Base-by-base conservation (phyloP, 2,797 vertebrate species). In the Diglossa cyanea region DNA sequence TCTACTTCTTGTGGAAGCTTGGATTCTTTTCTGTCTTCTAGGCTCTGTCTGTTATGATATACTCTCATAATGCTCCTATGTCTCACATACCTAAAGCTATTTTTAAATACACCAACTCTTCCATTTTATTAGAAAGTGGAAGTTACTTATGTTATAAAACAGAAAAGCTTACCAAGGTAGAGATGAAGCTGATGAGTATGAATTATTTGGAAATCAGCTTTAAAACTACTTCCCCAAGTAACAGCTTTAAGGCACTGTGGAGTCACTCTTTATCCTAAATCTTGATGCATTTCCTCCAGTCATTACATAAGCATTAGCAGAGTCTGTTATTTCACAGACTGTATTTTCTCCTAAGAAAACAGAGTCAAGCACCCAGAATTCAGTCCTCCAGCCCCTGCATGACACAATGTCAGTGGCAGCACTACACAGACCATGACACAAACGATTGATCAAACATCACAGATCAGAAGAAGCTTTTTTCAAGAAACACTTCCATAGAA, bases 201-300 rank as follows among this genome's bases (percentile, higher is more conserved):
- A 80, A 37, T 72, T 40, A 83, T 17, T 26, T 55, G 51, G 76
- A 93, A 83, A 71, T 48, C 65, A 77, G 35, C 67, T 54, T 89
- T 58, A 71, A 60, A 89, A 61, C 54, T 30, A 26, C 44, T 53
- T 77, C 61, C 9, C 5, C 26, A 28, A 42, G 74, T 42, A 66
- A 45, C 12, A 62, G 12, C 21, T 51, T 35, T 50, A 42, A 66
- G 37, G 44, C 17, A 30, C 28, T 26, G 16, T 0, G 7, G 39
- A 80, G 15, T 75, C 81, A 65, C 28, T 44, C n/a, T 39, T 70
- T 8, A 87, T 6, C 65, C 68, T 68, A 17, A 85, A 74, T 40
- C 55, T 74, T 67, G 30, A 60, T 20, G 19, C 13, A 13, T 17
- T 63, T 81, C 74, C 60, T 85, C 42, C 37, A 25, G 60, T n/a